These are phyloP conservation scores for Kryptolebias ocellatus DNA, from an alignment of 2,797 vertebrate species.

Conservation along the genomic window DNA sequence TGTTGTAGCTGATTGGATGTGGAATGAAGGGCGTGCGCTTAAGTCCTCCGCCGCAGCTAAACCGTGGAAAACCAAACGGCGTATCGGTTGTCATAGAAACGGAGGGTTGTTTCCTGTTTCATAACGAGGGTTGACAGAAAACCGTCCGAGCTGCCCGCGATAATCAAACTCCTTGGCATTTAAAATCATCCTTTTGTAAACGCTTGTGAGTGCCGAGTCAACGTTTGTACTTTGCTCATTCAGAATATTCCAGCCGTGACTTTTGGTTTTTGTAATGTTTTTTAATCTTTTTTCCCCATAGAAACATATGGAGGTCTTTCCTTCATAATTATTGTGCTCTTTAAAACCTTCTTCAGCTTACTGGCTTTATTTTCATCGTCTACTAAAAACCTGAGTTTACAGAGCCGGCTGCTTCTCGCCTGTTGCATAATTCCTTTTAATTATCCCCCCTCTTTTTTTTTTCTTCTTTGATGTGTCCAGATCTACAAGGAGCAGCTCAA, in stretches of 20 bases:
- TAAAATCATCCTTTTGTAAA: too few relatives aligned
- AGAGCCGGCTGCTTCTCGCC: not conserved
- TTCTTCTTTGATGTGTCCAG: conserved; percentile 69
- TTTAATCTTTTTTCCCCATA: too few relatives aligned
- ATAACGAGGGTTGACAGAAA: not conserved
- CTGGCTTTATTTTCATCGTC: too few relatives aligned
- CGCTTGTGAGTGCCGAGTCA: too few relatives aligned
- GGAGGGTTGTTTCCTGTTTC: conserved; percentile 12
- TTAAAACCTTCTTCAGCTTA: too few relatives aligned
- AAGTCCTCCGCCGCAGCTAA: conserved; percentile 16
- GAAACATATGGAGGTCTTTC: too few relatives aligned
- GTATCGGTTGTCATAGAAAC: conserved; percentile 46
- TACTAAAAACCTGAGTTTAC: not conserved
- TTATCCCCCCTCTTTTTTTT: not conserved
- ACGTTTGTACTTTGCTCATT: too few relatives aligned
- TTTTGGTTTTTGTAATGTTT: too few relatives aligned
- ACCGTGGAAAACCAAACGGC: conserved; percentile 15
- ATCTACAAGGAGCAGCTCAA: conserved; percentile 98
- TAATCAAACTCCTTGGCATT: not conserved
- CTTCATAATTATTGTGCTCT: too few relatives aligned
- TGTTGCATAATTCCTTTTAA: conserved; percentile 1
- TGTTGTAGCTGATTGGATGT: not conserved
- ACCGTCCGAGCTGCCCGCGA: not conserved
- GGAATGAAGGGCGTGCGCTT: not conserved
- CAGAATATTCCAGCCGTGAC: too few relatives aligned